Evolutionary conservation across 1,140 invertebrate species (phyloP).

Genomic region (Drosophila varians): DNA sequence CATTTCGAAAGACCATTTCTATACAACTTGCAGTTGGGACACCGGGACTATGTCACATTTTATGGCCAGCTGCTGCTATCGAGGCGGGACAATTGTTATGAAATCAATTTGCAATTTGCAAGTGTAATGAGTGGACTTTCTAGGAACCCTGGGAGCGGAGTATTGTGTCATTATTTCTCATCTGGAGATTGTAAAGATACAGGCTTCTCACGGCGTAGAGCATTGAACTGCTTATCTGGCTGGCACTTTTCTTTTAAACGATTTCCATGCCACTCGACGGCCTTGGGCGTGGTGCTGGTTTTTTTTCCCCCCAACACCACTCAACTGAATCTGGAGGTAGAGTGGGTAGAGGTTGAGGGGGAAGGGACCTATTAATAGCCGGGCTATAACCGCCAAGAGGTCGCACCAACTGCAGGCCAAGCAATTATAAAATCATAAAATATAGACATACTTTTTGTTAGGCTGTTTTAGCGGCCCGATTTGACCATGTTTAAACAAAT

Average conservation of each 20-base stretch:
- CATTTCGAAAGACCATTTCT: conserved; percentile 17
- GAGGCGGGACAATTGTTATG: background rate
- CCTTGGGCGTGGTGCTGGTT: conserved; percentile 59
- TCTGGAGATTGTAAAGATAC: conserved; percentile 1
- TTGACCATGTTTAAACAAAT: conserved; percentile 25
- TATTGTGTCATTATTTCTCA: conserved; percentile 6
- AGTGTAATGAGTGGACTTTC: conserved; percentile 21
- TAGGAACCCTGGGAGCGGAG: conserved; percentile 4
- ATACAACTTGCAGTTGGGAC: background rate
- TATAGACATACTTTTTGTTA: conserved; percentile 54
- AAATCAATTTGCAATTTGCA: conserved; percentile 32
- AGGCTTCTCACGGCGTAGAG: conserved; percentile 21
- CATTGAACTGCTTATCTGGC: conserved; percentile 44
- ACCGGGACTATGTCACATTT: conserved; percentile 5
- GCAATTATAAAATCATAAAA: conserved; percentile 63
- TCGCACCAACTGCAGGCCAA: conserved; percentile 53
- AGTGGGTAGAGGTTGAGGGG: no score
- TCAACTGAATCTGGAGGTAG: conserved; percentile 17
- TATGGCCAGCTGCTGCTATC: conserved; percentile 8
- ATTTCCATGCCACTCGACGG: conserved; percentile 59
- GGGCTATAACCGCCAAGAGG: conserved; percentile 58
- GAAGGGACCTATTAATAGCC: conserved; percentile 58
- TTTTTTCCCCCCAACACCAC: conserved; percentile 30
- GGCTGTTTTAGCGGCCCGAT: conserved; percentile 55
- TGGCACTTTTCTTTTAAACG: conserved; percentile 44